Conservation (phyloP, 2,888 invertebrate species). For the Heliconius charithonia region DNA sequence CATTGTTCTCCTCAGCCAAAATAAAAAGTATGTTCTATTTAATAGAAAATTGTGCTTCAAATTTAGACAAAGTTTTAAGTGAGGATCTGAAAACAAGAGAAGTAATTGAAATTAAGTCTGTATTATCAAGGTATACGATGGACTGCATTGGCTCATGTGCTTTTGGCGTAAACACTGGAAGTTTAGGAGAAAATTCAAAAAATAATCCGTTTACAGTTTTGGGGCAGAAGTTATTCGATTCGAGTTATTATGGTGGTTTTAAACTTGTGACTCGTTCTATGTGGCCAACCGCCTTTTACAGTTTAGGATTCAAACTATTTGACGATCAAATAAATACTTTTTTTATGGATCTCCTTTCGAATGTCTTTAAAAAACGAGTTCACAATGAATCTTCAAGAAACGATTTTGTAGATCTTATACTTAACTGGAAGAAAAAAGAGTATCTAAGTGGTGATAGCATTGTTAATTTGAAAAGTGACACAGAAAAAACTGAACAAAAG, state of each 20-base stretch:
- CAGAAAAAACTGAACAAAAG: background rate
- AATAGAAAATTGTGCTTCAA: slow-evolving; percentile 60
- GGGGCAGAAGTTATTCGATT: slow-evolving; percentile 55
- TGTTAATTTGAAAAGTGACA: slow-evolving; percentile 50
- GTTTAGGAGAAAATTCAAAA: slow-evolving; percentile 51
- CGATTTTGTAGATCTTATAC: slow-evolving; percentile 63
- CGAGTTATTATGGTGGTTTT: slow-evolving; percentile 50
- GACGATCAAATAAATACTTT: slow-evolving; percentile 52
- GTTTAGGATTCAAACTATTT: slow-evolving; percentile 54
- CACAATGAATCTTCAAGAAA: slow-evolving; percentile 55
- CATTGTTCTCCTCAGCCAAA: slow-evolving; percentile 66
- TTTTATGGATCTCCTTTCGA: slow-evolving; percentile 54
- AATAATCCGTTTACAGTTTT: slow-evolving; percentile 56
- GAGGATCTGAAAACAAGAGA: slow-evolving; percentile 32
- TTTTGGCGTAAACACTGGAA: slow-evolving; percentile 61
- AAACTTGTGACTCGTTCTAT: slow-evolving; percentile 53
- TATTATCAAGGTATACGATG: slow-evolving; percentile 62
- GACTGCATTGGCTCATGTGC: slow-evolving; percentile 61
- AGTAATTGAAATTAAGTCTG: slow-evolving; percentile 55
- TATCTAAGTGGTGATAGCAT: slow-evolving; percentile 59
- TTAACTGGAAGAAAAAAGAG: slow-evolving; percentile 56
- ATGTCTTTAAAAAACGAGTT: slow-evolving; percentile 55
- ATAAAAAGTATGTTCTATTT: slow-evolving; percentile 71
- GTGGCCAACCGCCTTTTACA: slow-evolving; percentile 62
- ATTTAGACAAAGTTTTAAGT: slow-evolving; percentile 20